phyloP scores from a whole-genome alignment of 2,113 vertebrate species.

The cat (Felis catus) region F.catus_Fca126_mat1.0 CM031423.1:2401001-2401500 shows the following conservation, averaged over 20 bases:
- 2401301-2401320: background rate
- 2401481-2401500: background rate
- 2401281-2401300: background rate
- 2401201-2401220: rapidly evolving
- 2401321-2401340: background rate
- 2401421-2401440: rapidly evolving
- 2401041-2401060: too few species aligned
- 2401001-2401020: background rate
- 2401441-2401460: rapidly evolving
- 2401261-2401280: too few species aligned
- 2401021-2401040: rapidly evolving
- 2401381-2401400: rapidly evolving
- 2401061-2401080: background rate
- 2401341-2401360: too few species aligned
- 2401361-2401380: background rate
- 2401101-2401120: background rate
- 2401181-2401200: background rate
- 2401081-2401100: background rate
- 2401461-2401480: background rate
- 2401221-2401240: background rate
- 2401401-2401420: background rate
- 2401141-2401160: rapidly evolving
- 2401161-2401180: background rate
- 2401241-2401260: background rate
- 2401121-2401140: rapidly evolving